Evolutionary conservation across 2,797 vertebrate genomes (phyloP), one percentile per base, ranked within the genome.

Genomic region (Sarcophilus harrisii): DNA sequence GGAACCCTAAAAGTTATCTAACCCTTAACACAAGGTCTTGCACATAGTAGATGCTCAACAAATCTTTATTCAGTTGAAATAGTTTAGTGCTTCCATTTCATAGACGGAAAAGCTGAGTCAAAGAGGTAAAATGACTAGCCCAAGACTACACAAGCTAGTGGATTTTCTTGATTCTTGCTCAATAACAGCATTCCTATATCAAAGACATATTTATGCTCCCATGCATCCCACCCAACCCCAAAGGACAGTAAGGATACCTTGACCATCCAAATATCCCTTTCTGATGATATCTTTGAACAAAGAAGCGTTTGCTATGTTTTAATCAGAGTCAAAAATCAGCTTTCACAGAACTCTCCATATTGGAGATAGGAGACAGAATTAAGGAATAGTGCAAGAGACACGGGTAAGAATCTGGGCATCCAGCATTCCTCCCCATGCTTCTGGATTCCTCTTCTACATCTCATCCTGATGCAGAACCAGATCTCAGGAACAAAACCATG

Each of bases 241-340:
- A 93, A 49, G 3, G 55, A 90, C 73, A 90, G 28, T 91, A 52
- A 54, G 14, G 30, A 92, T 94, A 94, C 93, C 58, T 91, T 66
- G 81, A 90, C 24, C n/a, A 54, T 38, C 55, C 58, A 93, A 73
- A 59, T 3, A 97, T 58, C 57, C 12, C 30, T 0, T 94, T 91
- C 38, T 62, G 57, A 95, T 59, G 45, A 57, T 95, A 21, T 91
- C 93, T 97, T 21, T 38, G 57, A 54, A 60, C 90, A 93, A 94
- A 93, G 38, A 3, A 91, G 38, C 81, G 54, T 93, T 38, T 96
- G 57, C 38, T 73, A 94, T 60, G 89, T 90, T 94, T 45, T 52
- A 8, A 12, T 91, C 58, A 92, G 57, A 96, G 28, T 59, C 24
- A 90, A 73, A 93, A 38, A 60, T 28, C 49, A 95, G 52, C 16